A percentile compares a stretch with the other conserved stretches of the same genome.
These are phyloP conservation scores for Merluccius polli DNA, from an alignment of 2,797 vertebrate species.

Conservation along the genomic window DNA sequence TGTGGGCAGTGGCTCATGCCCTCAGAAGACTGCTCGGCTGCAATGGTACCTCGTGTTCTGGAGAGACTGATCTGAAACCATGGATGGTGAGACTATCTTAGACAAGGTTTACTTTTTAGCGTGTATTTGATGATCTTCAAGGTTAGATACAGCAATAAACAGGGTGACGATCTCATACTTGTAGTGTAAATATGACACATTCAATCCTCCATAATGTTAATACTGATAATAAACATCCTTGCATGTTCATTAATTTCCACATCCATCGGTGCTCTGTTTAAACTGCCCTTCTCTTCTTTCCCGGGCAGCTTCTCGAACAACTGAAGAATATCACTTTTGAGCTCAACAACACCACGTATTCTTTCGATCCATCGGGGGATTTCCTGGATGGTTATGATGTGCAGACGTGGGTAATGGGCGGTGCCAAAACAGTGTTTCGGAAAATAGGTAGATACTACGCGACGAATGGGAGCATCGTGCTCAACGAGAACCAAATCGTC, in stretches of 20 bases:
- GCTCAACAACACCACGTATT: constrained; percentile 28
- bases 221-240: too few relatives aligned
- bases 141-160: too few relatives aligned
- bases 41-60: constrained; percentile 46
- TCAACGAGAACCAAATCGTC: background rate
- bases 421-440: constrained; percentile 22
- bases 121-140: too few relatives aligned
- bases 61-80: constrained; percentile 54
- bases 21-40: constrained; percentile 55
- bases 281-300: background rate
- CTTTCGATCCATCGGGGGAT: constrained; percentile 56
- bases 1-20: constrained; percentile 57
- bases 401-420: constrained; percentile 50
- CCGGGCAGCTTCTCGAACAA: constrained; percentile 61
- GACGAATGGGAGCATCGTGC: background rate
- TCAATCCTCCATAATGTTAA: too few relatives aligned
- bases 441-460: constrained; percentile 52
- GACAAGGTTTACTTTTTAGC: too few relatives aligned
- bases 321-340: constrained; percentile 49
- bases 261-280: too few relatives aligned
- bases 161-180: too few relatives aligned
- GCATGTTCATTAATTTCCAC: too few relatives aligned
- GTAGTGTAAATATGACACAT: too few relatives aligned
- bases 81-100: constrained; percentile 66
- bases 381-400: constrained; percentile 61